A percentile compares a stretch with the other conserved stretches of the same genome.
These are phyloP conservation scores for Lysandra coridon DNA, from an alignment of 2,888 invertebrate genomes.

Conservation along the genomic window DNA sequence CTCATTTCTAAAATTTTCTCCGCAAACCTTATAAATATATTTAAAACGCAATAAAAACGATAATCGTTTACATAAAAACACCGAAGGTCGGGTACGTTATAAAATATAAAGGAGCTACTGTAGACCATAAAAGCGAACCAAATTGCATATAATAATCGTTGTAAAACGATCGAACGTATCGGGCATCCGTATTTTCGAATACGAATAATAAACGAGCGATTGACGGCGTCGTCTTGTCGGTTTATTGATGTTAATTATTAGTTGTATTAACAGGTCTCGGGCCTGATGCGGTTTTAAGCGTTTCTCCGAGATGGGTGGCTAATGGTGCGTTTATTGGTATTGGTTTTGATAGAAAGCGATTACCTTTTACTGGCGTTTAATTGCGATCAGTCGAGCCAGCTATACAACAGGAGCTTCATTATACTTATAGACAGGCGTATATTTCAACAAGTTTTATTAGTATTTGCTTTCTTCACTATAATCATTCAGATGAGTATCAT, in stretches of 20 bases:
- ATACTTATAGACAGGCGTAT: neutral
- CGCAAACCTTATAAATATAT: conserved; percentile 34
- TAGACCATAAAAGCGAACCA: conserved; percentile 32
- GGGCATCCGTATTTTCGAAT: conserved; percentile 53
- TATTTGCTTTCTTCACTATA: neutral
- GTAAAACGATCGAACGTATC: conserved; percentile 44
- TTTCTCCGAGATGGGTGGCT: conserved; percentile 59
- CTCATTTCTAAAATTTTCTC: conserved; percentile 28
- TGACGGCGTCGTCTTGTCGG: conserved; percentile 45
- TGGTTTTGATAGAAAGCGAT: conserved; percentile 56
- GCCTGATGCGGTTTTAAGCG: conserved; percentile 53
- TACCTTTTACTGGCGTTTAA: conserved; percentile 39
- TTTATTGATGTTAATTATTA: conserved; percentile 76
- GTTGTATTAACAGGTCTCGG: conserved; percentile 56
- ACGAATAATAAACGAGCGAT: conserved; percentile 55
- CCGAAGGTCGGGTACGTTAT: conserved; percentile 22
- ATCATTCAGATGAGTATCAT: neutral
- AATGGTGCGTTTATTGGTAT: conserved; percentile 64
- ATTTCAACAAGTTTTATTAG: neutral
- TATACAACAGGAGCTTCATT: neutral
- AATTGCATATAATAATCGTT: conserved; percentile 37
- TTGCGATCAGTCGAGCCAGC: conserved; percentile 30
- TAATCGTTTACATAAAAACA: conserved; percentile 27
- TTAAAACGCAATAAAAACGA: conserved; percentile 36
- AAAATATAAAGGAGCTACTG: conserved; percentile 35